Evolutionary conservation across 2,888 invertebrate genomes (phyloP).

Genomic region (Empis stercorea): DNA sequence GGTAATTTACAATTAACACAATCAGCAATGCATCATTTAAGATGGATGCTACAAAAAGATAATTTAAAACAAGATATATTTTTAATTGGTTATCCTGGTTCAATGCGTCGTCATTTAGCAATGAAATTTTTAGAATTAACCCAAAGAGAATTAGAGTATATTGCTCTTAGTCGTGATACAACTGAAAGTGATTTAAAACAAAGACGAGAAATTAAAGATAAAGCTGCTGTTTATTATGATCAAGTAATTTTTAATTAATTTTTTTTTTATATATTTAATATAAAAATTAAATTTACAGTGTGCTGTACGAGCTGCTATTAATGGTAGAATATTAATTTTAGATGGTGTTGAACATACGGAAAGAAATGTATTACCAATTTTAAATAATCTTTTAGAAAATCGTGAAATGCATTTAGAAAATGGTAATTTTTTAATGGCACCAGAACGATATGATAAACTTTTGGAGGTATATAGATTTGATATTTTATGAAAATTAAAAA

Average conservation of each 20-base stretch:
- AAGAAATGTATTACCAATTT: constrained; percentile 86
- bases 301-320: constrained; percentile 81
- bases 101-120: constrained; percentile 62
- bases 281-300: constrained; percentile 43
- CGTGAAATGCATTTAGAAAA: constrained; percentile 98
- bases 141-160: constrained; percentile 81
- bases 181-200: constrained; percentile 96
- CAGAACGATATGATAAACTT: constrained; percentile 79
- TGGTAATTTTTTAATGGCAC: constrained; percentile 83
- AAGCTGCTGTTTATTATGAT: constrained; percentile 85
- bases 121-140: constrained; percentile 82
- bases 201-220: constrained; percentile 75
- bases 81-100: constrained; percentile 82
- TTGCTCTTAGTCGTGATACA: constrained; percentile 86
- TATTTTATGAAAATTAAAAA: constrained; percentile 2
- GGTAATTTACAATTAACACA: constrained; percentile 51
- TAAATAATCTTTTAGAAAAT: constrained; percentile 93
- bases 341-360: constrained; percentile 98
- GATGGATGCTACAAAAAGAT: constrained; percentile 97
- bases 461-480: constrained; percentile 59
- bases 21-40: constrained; percentile 62
- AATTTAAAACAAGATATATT: constrained; percentile 89
- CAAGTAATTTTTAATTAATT: constrained; percentile 45
- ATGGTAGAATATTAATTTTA: constrained; percentile 77
- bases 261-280: constrained; percentile 1